These are phyloP conservation scores for Rhopalosiphum maidis DNA, from an alignment of 1,140 invertebrate genomes.

Conservation along the genomic window DNA sequence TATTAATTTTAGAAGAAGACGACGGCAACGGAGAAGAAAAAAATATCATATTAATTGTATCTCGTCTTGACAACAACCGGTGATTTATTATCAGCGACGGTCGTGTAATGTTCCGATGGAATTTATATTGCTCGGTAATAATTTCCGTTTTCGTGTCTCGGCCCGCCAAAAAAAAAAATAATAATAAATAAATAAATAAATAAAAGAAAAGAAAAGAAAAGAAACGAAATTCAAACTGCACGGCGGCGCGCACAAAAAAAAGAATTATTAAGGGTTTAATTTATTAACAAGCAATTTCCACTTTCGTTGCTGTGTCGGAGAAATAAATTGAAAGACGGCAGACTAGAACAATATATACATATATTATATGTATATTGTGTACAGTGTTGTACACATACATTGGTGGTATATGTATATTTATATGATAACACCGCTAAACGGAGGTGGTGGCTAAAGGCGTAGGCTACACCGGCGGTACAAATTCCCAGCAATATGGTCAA, in stretches of 20 bases:
- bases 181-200: background rate
- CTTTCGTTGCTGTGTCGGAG: background rate
- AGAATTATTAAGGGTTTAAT: slow-evolving; percentile 45
- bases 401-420: background rate
- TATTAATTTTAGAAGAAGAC: slow-evolving; percentile 51
- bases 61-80: slow-evolving; percentile 53
- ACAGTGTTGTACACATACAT: background rate
- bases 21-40: background rate
- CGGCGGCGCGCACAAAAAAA: background rate
- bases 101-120: slow-evolving; percentile 41
- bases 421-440: background rate
- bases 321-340: slow-evolving; percentile 34
- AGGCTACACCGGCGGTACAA: background rate
- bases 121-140: slow-evolving; percentile 53
- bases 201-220: background rate
- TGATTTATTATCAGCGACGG: slow-evolving; percentile 44
- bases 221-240: slow-evolving; percentile 22
- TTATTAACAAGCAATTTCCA: slow-evolving; percentile 45
- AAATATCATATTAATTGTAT: slow-evolving; percentile 52
- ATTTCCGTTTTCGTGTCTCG: slow-evolving; percentile 47
- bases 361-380: background rate
- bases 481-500: background rate
- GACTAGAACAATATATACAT: background rate
- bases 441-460: too few species aligned
- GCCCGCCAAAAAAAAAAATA: slow-evolving; percentile 25